These are phyloP conservation scores for Oscheius onirici DNA, from an alignment of 2,888 invertebrate species.

Conservation along the genomic window DNA sequence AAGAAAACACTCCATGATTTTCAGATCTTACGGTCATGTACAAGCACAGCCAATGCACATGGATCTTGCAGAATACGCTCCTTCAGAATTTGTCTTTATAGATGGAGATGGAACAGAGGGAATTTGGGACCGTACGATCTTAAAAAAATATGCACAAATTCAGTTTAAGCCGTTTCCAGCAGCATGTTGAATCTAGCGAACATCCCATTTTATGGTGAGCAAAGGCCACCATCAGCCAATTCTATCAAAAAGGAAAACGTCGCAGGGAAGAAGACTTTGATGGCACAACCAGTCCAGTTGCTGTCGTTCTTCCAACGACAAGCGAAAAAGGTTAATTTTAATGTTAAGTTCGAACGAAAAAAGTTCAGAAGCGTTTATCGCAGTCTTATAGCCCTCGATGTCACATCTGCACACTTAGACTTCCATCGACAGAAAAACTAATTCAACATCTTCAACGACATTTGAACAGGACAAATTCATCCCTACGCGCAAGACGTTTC, in stretches of 20 bases:
- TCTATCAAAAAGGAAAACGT: no score
- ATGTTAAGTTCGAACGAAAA: no score
- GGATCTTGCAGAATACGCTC: constrained; percentile 29
- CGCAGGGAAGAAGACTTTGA: no score
- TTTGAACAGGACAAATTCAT: constrained; percentile 8
- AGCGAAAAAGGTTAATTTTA: neutral
- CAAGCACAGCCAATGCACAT: constrained; percentile 34
- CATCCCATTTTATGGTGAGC: constrained; percentile 32
- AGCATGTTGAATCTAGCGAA: neutral
- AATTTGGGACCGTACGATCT: constrained; percentile 34
- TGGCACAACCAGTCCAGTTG: neutral
- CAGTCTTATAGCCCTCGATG: no score
- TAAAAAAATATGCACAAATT: neutral
- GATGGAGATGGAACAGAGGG: constrained; percentile 40
- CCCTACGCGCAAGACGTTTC: no score
- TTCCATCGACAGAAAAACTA: constrained; percentile 30
- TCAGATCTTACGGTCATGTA: constrained; percentile 23
- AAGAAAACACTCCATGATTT: neutral
- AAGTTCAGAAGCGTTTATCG: no score
- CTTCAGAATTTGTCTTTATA: constrained; percentile 37
- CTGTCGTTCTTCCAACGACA: neutral
- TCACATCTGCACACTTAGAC: neutral
- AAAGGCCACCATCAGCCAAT: neutral
- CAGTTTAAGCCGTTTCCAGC: neutral
- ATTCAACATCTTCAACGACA: constrained; percentile 44